Evolutionary conservation across 1,140 invertebrate species (phyloP).

Genomic region (Metaphire vulgaris): DNA sequence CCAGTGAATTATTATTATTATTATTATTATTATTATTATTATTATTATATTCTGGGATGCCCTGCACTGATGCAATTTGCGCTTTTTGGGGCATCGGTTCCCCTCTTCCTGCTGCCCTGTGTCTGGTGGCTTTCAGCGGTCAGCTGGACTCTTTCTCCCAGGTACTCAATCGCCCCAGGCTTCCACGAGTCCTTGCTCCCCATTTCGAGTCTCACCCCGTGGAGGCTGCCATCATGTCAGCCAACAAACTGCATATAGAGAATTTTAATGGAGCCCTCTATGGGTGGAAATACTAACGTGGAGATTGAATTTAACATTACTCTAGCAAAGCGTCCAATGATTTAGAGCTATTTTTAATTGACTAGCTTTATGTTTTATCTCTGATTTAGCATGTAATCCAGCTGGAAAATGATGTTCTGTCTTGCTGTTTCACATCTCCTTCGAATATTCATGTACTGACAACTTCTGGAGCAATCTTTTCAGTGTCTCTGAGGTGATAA

Average conservation of each 20-base stretch:
- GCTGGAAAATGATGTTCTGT: not conserved
- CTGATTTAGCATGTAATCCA: not conserved
- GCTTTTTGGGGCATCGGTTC: too few relatives aligned
- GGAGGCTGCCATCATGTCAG: not conserved
- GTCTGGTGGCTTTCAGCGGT: too few relatives aligned
- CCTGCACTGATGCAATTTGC: too few relatives aligned
- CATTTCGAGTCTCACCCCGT: not conserved
- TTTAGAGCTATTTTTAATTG: not conserved
- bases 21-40: too few relatives aligned
- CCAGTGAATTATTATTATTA: too few relatives aligned
- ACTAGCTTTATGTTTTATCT: not conserved
- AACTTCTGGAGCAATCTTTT: not conserved
- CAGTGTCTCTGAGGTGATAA: not conserved
- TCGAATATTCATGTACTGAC: not conserved
- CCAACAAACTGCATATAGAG: not conserved
- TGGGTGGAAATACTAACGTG: not conserved
- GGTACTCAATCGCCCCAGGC: too few relatives aligned
- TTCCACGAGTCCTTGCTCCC: too few relatives aligned
- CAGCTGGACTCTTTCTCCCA: too few relatives aligned
- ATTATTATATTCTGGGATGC: too few relatives aligned
- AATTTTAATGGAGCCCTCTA: not conserved
- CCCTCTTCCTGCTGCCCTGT: too few relatives aligned
- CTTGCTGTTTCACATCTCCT: not conserved
- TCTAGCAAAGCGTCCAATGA: too few relatives aligned
- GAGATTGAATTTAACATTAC: too few relatives aligned